Evolutionary conservation across 2,113 vertebrate species (phyloP).

Genomic region (Bos javanicus): DNA sequence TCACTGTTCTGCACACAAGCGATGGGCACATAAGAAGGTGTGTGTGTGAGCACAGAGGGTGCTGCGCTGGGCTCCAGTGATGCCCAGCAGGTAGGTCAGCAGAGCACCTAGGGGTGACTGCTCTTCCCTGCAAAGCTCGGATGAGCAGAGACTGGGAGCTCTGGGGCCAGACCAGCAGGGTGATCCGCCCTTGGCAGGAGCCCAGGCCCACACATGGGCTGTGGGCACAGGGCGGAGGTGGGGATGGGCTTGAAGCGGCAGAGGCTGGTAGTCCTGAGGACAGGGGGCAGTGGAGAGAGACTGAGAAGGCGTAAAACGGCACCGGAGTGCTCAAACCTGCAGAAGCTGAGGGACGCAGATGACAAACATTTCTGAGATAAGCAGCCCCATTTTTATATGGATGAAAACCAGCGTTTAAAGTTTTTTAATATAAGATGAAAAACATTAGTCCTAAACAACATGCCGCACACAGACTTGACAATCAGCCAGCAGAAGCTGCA

Average conservation of each 20-base stretch:
- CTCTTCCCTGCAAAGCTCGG: not conserved
- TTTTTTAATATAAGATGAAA: not conserved
- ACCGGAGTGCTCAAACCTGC: not conserved
- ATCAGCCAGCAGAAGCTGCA: rapidly evolving
- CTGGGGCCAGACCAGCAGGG: not conserved
- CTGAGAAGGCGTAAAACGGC: rapidly evolving
- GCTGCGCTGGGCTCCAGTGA: rapidly evolving
- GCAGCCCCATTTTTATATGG: not conserved
- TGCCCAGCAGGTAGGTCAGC: not conserved
- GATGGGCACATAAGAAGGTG: rapidly evolving
- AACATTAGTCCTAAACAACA: not conserved
- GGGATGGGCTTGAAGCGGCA: rapidly evolving
- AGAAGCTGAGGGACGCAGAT: too few relatives aligned
- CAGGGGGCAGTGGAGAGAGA: not conserved
- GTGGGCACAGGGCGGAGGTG: not conserved
- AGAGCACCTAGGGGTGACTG: rapidly evolving
- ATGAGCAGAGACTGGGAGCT: not conserved
- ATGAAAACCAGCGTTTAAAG: not conserved
- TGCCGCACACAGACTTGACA: not conserved
- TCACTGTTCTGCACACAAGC: rapidly evolving
- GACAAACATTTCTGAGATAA: not conserved
- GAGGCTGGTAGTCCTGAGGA: not conserved
- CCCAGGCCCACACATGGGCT: too few relatives aligned
- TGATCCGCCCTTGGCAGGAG: not conserved
- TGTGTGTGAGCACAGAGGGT: not conserved